These are phyloP conservation scores for Drosophila nr. fundita DNA, from an alignment of 2,888 invertebrate genomes.

Conservation along the genomic window DNA sequence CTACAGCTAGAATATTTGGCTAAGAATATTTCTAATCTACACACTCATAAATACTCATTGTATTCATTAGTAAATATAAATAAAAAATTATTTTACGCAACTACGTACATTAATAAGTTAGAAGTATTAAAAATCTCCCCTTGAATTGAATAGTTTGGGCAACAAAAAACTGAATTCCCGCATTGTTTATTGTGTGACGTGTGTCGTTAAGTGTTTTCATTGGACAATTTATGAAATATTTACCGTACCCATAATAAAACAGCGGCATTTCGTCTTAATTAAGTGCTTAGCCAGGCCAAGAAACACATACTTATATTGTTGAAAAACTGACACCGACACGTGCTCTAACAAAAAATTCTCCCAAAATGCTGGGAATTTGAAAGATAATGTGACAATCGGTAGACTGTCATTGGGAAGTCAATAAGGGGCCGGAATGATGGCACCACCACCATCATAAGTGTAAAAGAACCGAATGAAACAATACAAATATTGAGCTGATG, in stretches of 20 bases:
- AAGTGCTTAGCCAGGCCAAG: constrained; percentile 60
- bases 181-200: constrained; percentile 75
- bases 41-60: constrained; percentile 2
- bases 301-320: constrained; percentile 20
- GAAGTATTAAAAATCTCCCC: constrained; percentile 46
- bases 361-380: constrained; percentile 39
- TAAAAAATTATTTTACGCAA: constrained; percentile 10
- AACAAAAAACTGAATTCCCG: constrained; percentile 73
- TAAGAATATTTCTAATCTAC: constrained; percentile 5
- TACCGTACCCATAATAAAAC: constrained; percentile 75
- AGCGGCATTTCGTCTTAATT: constrained; percentile 80
- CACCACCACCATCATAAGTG: constrained; percentile 32
- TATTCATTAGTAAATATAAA: background rate
- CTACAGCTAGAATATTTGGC: background rate
- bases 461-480: constrained; percentile 43
- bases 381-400: constrained; percentile 74
- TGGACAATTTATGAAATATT: constrained; percentile 75
- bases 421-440: constrained; percentile 46
- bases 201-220: constrained; percentile 77
- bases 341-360: constrained; percentile 28
- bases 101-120: background rate
- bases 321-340: constrained; percentile 43
- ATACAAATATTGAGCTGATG: constrained; percentile 71
- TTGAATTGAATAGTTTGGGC: constrained; percentile 39
- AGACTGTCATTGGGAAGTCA: constrained; percentile 68